phyloP scores from a whole-genome alignment of 2,113 vertebrate genomes.

The Pavo muticus region DNA sequence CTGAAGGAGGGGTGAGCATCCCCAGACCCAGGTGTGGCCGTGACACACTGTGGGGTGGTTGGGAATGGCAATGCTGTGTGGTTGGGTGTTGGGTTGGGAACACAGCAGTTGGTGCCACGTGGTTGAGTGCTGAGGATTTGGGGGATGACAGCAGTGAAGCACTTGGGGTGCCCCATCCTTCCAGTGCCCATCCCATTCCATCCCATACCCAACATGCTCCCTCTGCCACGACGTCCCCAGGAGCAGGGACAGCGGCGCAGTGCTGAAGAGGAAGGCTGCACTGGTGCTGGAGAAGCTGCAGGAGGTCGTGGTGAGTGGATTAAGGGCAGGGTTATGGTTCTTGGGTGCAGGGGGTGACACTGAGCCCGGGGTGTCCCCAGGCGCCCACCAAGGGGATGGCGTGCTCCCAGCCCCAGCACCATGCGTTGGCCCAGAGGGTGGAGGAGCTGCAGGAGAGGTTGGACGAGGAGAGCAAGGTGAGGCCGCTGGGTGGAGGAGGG shows the following conservation, averaged over 20 bases:
- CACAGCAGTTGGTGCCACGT: too few relatives aligned
- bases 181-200: accelerated
- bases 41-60: neutral
- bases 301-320: conserved; percentile 79
- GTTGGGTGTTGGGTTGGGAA: too few relatives aligned
- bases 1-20: conserved; percentile 87
- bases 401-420: conserved; percentile 67
- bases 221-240: conserved; percentile 28
- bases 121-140: neutral
- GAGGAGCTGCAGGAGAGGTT: conserved; percentile 83
- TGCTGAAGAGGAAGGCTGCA: conserved; percentile 83
- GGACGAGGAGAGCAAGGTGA: conserved; percentile 81
- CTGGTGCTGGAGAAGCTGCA: conserved; percentile 86
- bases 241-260: conserved; percentile 81
- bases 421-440: conserved; percentile 77
- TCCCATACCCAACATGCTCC: accelerated
- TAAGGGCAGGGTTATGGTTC: neutral
- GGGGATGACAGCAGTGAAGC: accelerated
- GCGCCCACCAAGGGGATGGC: neutral
- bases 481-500: neutral
- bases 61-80: too few relatives aligned
- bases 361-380: neutral
- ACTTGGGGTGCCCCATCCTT: neutral
- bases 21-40: accelerated
- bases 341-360: accelerated